Base-by-base conservation (phyloP, 2,113 vertebrate species). In the Stercorarius parasiticus region DNA sequence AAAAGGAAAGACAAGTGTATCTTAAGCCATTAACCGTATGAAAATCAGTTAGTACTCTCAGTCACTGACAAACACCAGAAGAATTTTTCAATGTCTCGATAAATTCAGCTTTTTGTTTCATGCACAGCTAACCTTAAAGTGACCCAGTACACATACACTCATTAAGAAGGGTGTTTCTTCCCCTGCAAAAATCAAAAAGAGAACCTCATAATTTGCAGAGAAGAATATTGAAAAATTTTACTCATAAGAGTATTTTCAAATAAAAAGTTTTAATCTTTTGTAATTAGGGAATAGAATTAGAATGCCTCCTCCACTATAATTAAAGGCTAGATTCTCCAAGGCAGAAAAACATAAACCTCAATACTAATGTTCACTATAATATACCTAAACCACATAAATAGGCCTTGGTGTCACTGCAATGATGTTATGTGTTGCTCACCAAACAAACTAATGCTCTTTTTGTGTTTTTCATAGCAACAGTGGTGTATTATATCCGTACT, bases 1-100 rank as follows among this genome's bases (percentile, higher is more conserved):
- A 70, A 83, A 92, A 53, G 70, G 52, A 89, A 92, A 90, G 76
- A 83, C 78, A 77, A 88, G 47, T 69, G 22, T 71, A 87, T 49
- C 30, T 80, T 73, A 78, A 95, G 56, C 62, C 61, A 93, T 47
- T 86, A 90, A 91, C 36, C 34, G 26, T 73, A 61, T 36, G 42
- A 94, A 96, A 94, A 97, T 77, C 64, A 91, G 29, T 56, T 84
- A 88, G 8, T 38, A 30, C 26, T 82, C 84, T 78, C 70, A 49
- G 79, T 47, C 65, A 52, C 38, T 53, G 69, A 19, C 25, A 56
- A 87, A 55, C n/a, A 53, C 74, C 22, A 76, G 32, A 96, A 91
- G 30, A 82, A 42, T 84, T 86, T 77, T 93, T 97, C 76, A 77
- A n/a, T 29, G 40, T 70, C 65, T 93, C 15, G 66, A 76, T 52